phyloP scores from a whole-genome alignment of 1,140 invertebrate genomes.

The Bemisia tabaci region DNA sequence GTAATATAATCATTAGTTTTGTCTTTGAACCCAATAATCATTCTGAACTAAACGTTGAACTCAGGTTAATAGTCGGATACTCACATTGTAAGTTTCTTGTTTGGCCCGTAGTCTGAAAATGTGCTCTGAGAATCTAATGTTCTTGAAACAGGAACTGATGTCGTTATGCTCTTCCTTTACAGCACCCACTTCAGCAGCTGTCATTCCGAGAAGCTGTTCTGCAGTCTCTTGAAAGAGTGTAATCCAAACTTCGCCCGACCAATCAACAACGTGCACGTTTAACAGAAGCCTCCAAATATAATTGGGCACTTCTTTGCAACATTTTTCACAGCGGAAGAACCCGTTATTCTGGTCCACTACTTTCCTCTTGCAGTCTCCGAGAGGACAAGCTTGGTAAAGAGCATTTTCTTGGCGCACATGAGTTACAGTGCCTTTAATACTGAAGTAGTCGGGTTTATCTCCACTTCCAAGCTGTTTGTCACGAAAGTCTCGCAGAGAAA shows the following conservation, averaged over 20 bases:
- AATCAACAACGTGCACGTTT: slow-evolving; percentile 70
- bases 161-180: slow-evolving; percentile 45
- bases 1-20: too few relatives aligned
- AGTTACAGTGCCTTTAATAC: slow-evolving; percentile 49
- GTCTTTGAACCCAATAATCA: too few relatives aligned
- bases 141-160: slow-evolving; percentile 46
- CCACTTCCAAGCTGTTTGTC: slow-evolving; percentile 41
- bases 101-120: slow-evolving; percentile 71
- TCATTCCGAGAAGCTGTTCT: slow-evolving; percentile 61
- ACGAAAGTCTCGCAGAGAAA: not conserved
- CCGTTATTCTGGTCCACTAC: slow-evolving; percentile 75
- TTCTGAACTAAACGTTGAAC: too few relatives aligned
- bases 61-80: too few relatives aligned
- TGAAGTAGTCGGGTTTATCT: slow-evolving; percentile 68
- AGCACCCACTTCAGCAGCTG: slow-evolving; percentile 62
- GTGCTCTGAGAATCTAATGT: slow-evolving; percentile 62
- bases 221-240: slow-evolving; percentile 80
- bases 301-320: slow-evolving; percentile 63
- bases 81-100: slow-evolving; percentile 79
- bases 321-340: slow-evolving; percentile 88
- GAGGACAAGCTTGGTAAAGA: slow-evolving; percentile 80
- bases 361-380: slow-evolving; percentile 83
- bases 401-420: slow-evolving; percentile 61
- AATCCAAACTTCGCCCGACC: slow-evolving; percentile 64
- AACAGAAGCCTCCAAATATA: slow-evolving; percentile 77